Percentiles rank a stretch among this genome's conserved stretches.
Conservation (phyloP, 2,797 vertebrate species). For the Halcyon badia region DNA sequence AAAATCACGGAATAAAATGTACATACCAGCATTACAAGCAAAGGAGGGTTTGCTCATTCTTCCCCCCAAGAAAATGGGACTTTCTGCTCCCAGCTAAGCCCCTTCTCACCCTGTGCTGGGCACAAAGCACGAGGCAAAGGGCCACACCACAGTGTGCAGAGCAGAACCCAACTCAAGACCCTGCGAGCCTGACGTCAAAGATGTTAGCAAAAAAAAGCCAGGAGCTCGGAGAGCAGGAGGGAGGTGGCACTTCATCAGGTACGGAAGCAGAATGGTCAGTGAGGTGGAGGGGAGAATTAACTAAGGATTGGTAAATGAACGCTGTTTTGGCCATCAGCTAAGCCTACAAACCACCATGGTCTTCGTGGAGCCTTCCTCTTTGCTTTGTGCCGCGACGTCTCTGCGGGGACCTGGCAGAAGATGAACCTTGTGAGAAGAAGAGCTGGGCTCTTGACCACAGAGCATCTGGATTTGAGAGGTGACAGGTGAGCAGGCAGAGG, state of each 20-base stretch:
- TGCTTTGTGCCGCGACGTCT: rapidly evolving
- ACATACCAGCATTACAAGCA: background rate
- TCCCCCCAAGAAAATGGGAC: too few relatives aligned
- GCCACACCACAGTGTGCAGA: rapidly evolving
- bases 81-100: background rate
- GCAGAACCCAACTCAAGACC: background rate
- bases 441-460: background rate
- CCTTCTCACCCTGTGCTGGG: background rate
- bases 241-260: background rate
- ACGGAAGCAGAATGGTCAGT: background rate
- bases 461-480: background rate
- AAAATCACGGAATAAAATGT: background rate
- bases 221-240: background rate
- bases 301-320: background rate
- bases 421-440: background rate
- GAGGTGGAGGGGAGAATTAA: background rate
- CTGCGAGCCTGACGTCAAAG: rapidly evolving
- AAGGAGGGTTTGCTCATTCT: background rate
- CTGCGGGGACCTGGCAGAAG: background rate
- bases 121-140: background rate
- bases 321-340: background rate
- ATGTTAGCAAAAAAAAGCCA: background rate
- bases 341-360: rapidly evolving
- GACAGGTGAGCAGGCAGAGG: background rate
- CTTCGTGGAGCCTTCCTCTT: background rate